These are phyloP conservation scores for Cydia splendana DNA, from an alignment of 1,140 invertebrate species.

Conservation along the genomic window DNA sequence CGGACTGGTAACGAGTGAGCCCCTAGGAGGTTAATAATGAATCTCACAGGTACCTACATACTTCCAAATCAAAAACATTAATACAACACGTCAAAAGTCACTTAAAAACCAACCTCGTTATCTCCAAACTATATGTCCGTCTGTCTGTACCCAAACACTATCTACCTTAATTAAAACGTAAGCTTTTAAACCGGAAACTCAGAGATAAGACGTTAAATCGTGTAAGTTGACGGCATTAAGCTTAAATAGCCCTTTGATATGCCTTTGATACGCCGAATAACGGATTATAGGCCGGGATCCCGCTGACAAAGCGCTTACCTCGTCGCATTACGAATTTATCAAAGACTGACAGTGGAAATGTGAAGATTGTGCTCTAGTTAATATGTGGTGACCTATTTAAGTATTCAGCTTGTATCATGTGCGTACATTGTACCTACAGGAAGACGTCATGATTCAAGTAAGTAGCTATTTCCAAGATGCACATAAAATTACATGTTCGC, in stretches of 20 bases:
- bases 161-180: conserved; percentile 5
- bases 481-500: too few species aligned
- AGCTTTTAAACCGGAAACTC: conserved; percentile 16
- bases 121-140: conserved; percentile 12
- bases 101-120: neutral
- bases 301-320: conserved; percentile 1
- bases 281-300: conserved; percentile 6
- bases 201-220: conserved; percentile 3
- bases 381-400: neutral
- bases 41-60: neutral
- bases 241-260: conserved; percentile 14
- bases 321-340: conserved; percentile 18
- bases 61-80: neutral
- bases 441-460: too few species aligned
- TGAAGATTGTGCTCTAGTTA: neutral
- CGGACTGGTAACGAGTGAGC: too few species aligned
- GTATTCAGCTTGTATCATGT: too few species aligned
- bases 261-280: conserved; percentile 13
- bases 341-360: neutral
- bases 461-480: too few species aligned
- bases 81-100: conserved; percentile 2
- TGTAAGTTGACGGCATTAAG: conserved; percentile 15
- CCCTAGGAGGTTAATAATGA: neutral
- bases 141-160: conserved; percentile 14
- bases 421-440: too few species aligned